Percentiles rank a stretch among this genome's conserved stretches.
phyloP scores from a whole-genome alignment of 2,113 vertebrate species.

The Copsychus sechellarum region DNA sequence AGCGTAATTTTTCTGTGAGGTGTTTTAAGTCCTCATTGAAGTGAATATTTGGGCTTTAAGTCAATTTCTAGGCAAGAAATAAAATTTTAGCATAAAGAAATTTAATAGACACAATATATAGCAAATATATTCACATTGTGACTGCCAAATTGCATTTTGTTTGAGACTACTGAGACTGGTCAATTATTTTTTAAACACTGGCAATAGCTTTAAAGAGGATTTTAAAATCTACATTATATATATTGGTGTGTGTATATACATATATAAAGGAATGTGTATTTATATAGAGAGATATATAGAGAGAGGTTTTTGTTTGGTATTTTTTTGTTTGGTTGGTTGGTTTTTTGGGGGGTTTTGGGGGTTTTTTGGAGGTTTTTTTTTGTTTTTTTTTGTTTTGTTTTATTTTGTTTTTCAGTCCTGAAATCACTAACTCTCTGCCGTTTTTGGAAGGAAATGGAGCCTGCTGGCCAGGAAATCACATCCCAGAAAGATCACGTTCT shows the following conservation, averaged over 20 bases:
- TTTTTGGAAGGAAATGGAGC: constrained; percentile 46
- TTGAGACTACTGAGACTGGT: background rate
- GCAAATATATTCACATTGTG: background rate
- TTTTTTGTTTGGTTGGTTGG: background rate
- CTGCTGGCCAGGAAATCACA: constrained; percentile 27
- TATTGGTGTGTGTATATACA: background rate
- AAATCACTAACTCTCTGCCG: background rate
- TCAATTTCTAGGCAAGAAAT: background rate
- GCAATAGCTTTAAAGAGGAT: background rate
- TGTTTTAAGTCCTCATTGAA: background rate
- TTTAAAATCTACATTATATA: too few species aligned
- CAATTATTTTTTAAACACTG: background rate
- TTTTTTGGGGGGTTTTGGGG: too few species aligned
- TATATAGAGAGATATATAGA: background rate
- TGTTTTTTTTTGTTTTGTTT: too few species aligned
- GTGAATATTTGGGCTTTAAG: background rate
- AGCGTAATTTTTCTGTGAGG: background rate
- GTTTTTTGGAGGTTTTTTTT: too few species aligned
- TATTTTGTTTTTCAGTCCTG: background rate
- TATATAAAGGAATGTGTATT: background rate
- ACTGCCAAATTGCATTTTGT: background rate
- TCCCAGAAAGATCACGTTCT: constrained; percentile 45
- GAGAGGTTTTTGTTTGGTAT: background rate
- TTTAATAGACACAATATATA: background rate
- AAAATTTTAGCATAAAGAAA: background rate